Evolutionary conservation across 2,888 invertebrate species (phyloP).

Genomic region (Stenchaetothrips biformis): DNA sequence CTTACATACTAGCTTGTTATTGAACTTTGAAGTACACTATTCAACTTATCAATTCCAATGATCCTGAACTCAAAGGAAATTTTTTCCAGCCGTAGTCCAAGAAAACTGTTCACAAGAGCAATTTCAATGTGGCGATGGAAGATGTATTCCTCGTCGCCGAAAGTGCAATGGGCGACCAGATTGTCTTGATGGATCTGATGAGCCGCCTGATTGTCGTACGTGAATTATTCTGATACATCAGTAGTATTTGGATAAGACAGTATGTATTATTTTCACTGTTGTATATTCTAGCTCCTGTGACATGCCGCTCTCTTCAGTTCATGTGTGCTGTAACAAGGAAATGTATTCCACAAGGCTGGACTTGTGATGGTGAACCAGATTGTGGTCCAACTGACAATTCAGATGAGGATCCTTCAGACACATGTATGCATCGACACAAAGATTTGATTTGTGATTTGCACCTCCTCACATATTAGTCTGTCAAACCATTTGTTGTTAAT

Average conservation of each 20-base stretch:
- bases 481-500: background rate
- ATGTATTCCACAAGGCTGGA: slow-evolving; percentile 71
- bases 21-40: too few species aligned
- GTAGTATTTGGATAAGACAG: background rate
- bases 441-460: background rate
- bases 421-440: slow-evolving; percentile 50
- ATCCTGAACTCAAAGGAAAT: background rate
- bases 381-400: slow-evolving; percentile 64
- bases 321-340: slow-evolving; percentile 63
- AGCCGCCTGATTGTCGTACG: slow-evolving; percentile 55
- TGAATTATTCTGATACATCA: slow-evolving; percentile 31
- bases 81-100: slow-evolving; percentile 8
- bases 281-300: slow-evolving; percentile 49
- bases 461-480: background rate
- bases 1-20: too few species aligned
- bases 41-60: background rate
- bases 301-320: slow-evolving; percentile 67
- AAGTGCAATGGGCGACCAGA: slow-evolving; percentile 60
- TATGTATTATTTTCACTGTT: slow-evolving; percentile 18
- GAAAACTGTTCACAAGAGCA: slow-evolving; percentile 42
- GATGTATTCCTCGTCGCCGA: slow-evolving; percentile 60
- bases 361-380: slow-evolving; percentile 72
- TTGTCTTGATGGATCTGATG: slow-evolving; percentile 62
- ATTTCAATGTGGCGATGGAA: slow-evolving; percentile 56
- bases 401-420: slow-evolving; percentile 60